phyloP scores from a whole-genome alignment of 2,888 invertebrate genomes.

The Lasioglossum oenotherae region DNA sequence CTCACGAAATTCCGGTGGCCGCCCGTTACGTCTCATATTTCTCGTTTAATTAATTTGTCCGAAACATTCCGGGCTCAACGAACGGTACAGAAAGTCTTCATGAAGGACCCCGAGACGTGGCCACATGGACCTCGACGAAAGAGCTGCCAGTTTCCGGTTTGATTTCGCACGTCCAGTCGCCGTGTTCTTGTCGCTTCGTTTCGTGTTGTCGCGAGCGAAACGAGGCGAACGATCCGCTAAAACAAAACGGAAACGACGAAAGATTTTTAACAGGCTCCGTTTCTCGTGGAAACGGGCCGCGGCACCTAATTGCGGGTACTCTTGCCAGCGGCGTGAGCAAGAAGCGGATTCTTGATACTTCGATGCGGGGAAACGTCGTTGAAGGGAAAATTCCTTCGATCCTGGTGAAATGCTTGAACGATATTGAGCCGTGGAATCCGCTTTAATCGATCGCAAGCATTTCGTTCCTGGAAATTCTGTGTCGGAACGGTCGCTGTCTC shows the following conservation, averaged over 20 bases:
- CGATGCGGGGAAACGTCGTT: background rate
- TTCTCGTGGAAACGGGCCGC: slow-evolving; percentile 35
- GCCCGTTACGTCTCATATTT: slow-evolving; percentile 4
- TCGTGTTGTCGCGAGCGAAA: slow-evolving; percentile 5
- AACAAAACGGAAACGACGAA: slow-evolving; percentile 45
- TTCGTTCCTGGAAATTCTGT: slow-evolving; percentile 22
- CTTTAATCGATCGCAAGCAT: slow-evolving; percentile 19
- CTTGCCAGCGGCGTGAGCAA: slow-evolving; percentile 44
- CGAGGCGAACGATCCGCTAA: background rate
- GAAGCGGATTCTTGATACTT: slow-evolving; percentile 4
- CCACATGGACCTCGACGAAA: background rate
- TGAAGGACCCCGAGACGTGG: background rate
- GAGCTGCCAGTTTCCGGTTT: slow-evolving; percentile 30
- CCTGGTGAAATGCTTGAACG: background rate
- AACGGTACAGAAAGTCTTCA: slow-evolving; percentile 34
- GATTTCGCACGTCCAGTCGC: slow-evolving; percentile 28
- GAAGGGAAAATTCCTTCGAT: slow-evolving; percentile 24
- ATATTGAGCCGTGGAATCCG: slow-evolving; percentile 13
- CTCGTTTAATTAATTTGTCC: slow-evolving; percentile 37
- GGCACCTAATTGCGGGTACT: slow-evolving; percentile 50
- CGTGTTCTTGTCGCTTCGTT: slow-evolving; percentile 13
- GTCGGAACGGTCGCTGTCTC: background rate
- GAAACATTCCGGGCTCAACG: slow-evolving; percentile 31
- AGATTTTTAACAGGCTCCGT: slow-evolving; percentile 39
- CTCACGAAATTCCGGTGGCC: slow-evolving; percentile 2